phyloP scores from a whole-genome alignment of 2,113 vertebrate species.

The Ictalurus furcatus region DNA sequence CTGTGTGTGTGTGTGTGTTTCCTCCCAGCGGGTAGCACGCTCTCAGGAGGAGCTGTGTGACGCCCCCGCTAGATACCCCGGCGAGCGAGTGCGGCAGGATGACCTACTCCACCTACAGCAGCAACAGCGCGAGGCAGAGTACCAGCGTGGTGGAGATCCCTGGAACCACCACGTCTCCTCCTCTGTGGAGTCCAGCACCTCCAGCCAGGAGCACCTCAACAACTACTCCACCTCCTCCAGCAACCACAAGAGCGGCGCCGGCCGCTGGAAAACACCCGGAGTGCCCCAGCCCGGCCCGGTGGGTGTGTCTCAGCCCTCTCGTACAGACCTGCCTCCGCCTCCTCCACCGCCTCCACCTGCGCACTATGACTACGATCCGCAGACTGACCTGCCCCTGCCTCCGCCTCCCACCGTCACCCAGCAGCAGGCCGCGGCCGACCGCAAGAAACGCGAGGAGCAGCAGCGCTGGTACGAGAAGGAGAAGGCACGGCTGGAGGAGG shows the following conservation, averaged over 20 bases:
- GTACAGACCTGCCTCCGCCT: slow-evolving; percentile 88
- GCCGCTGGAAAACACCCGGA: slow-evolving; percentile 95
- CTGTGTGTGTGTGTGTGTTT: slow-evolving; percentile 25
- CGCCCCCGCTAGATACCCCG: slow-evolving; percentile 67
- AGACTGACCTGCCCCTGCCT: slow-evolving; percentile 80
- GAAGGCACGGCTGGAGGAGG: slow-evolving; percentile 94
- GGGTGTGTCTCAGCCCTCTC: slow-evolving; percentile 74
- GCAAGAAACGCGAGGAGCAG: slow-evolving; percentile 93
- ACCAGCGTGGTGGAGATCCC: slow-evolving; percentile 74
- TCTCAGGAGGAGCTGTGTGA: slow-evolving; percentile 91
- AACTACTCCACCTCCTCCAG: slow-evolving; percentile 80
- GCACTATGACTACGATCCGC: slow-evolving; percentile 81
- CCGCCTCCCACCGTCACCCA: slow-evolving; percentile 69
- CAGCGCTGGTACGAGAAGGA: slow-evolving; percentile 99
- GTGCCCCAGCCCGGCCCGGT: slow-evolving; percentile 69
- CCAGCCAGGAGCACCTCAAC: slow-evolving; percentile 95
- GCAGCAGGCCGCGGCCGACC: slow-evolving; percentile 74
- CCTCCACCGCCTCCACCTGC: slow-evolving; percentile 85
- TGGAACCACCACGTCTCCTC: slow-evolving; percentile 84
- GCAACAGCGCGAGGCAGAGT: slow-evolving; percentile 75
- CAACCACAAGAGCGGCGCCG: slow-evolving; percentile 90
- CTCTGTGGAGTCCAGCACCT: slow-evolving; percentile 89
- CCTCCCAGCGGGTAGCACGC: slow-evolving; percentile 79
- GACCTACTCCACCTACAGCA: slow-evolving; percentile 74
- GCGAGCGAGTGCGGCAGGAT: slow-evolving; percentile 77